phyloP scores from a whole-genome alignment of 2,888 invertebrate genomes.

The Muscina levida region DNA sequence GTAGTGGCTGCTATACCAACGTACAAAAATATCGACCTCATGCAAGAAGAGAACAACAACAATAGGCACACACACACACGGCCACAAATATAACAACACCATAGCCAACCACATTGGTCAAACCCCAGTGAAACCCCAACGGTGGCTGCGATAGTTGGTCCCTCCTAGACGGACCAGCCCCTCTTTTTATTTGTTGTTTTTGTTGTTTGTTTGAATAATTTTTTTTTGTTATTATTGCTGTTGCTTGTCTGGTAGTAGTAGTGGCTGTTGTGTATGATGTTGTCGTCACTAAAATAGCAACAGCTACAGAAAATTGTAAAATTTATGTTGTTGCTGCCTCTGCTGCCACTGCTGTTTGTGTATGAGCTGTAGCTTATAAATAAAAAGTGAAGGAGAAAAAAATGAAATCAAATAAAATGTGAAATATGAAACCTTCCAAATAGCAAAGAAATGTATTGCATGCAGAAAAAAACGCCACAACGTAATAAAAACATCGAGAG shows the following conservation, averaged over 20 bases:
- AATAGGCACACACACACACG: neutral
- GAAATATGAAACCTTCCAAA: conserved; percentile 13
- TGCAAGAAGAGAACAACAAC: neutral
- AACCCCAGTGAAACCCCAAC: too few species aligned
- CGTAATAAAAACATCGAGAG: neutral
- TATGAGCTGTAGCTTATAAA: neutral
- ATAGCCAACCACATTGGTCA: too few species aligned
- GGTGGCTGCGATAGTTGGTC: too few species aligned
- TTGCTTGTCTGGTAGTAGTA: neutral
- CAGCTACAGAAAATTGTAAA: neutral
- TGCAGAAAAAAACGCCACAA: neutral
- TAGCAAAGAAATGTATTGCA: conserved; percentile 5
- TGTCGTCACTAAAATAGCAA: too few species aligned
- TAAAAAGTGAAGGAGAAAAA: neutral
- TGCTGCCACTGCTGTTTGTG: neutral
- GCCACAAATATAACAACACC: neutral
- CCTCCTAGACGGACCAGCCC: too few species aligned
- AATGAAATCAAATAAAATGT: conserved; percentile 5
- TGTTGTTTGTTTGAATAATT: too few species aligned
- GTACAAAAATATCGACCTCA: neutral
- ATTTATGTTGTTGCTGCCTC: neutral
- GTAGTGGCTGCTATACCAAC: neutral
- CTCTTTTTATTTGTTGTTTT: too few species aligned
- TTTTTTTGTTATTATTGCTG: neutral
- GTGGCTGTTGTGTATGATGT: too few species aligned